phyloP scores from a whole-genome alignment of 2,113 vertebrate genomes.

The Dasyornis broadbenti region DNA sequence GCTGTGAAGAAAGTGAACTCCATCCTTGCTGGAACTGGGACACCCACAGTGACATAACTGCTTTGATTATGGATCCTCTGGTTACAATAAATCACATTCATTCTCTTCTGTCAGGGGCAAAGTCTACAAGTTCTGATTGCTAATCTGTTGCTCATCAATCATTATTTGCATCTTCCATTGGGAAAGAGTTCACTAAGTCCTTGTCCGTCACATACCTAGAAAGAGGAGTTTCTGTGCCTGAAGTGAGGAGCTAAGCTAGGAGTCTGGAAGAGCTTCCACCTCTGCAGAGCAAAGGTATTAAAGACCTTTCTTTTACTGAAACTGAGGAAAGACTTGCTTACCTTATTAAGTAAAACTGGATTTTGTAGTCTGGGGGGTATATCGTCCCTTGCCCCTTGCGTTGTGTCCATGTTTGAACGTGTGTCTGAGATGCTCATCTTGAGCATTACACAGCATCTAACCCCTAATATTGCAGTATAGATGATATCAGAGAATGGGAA shows the following conservation, averaged over 20 bases:
- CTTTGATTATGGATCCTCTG: not conserved
- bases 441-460: not conserved
- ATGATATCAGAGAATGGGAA: not conserved
- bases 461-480: not conserved
- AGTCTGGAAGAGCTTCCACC: not conserved
- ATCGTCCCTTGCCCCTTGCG: not conserved
- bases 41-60: not conserved
- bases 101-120: not conserved
- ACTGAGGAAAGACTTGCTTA: not conserved
- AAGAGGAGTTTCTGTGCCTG: not conserved
- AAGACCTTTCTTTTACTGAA: not conserved
- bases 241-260: not conserved
- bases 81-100: not conserved
- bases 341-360: not conserved
- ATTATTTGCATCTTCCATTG: not conserved
- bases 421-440: not conserved
- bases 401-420: not conserved
- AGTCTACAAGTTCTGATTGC: not conserved
- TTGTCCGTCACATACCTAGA: rapidly evolving
- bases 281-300: not conserved
- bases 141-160: not conserved
- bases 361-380: not conserved
- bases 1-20: not conserved
- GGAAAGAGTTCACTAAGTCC: not conserved
- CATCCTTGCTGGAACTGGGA: not conserved